Conservation (phyloP, 2,888 invertebrate genomes). For the Apamea crenata region DNA sequence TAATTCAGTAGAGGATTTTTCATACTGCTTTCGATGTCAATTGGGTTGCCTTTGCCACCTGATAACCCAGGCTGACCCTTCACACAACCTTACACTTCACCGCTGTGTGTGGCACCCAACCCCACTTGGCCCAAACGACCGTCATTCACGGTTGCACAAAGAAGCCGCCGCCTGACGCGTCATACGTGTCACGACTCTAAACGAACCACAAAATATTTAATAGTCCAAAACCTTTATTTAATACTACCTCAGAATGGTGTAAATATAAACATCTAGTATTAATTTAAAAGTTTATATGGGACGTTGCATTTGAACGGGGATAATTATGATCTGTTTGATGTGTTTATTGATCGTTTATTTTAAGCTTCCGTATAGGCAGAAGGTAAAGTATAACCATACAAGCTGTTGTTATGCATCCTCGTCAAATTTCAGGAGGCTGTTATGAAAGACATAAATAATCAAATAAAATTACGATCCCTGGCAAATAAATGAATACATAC, state of each 20-base stretch:
- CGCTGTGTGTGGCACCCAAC: slow-evolving; percentile 47
- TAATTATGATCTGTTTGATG: slow-evolving; percentile 13
- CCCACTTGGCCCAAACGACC: slow-evolving; percentile 54
- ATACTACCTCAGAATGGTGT: slow-evolving; percentile 46
- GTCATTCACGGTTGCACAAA: slow-evolving; percentile 76
- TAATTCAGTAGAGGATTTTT: no score
- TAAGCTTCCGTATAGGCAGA: slow-evolving; percentile 24
- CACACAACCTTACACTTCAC: no score
- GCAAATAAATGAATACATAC: no score
- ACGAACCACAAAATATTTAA: slow-evolving; percentile 73
- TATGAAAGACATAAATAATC: no score
- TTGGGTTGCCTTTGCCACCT: neutral
- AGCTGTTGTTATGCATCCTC: no score
- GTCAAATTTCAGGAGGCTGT: no score
- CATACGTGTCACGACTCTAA: slow-evolving; percentile 77
- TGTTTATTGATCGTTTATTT: slow-evolving; percentile 29
- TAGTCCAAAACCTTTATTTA: slow-evolving; percentile 71
- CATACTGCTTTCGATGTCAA: neutral
- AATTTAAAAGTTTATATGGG: slow-evolving; percentile 25
- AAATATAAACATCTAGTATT: slow-evolving; percentile 56
- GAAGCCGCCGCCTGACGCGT: slow-evolving; percentile 77
- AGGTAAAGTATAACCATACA: neutral
- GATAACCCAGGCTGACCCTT: neutral
- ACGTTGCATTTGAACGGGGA: slow-evolving; percentile 8
- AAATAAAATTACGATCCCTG: no score